These are phyloP conservation scores for Anthopleura xanthogrammica DNA, from an alignment of 92 coral and sea anemone genomes.

Conservation along the genomic window DNA sequence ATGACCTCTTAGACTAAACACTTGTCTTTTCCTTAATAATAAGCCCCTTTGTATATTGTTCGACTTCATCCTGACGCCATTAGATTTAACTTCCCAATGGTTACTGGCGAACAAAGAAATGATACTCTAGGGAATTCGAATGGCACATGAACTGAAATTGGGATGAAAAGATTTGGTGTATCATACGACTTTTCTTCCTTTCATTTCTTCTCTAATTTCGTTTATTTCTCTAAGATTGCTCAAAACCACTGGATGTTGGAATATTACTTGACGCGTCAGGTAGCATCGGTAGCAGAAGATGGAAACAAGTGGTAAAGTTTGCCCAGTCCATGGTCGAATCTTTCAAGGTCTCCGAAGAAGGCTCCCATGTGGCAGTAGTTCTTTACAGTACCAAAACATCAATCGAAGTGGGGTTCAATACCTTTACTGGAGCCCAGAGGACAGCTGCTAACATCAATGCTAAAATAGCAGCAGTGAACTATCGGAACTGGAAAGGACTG, in stretches of 20 bases:
- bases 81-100: too few relatives aligned
- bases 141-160: too few relatives aligned
- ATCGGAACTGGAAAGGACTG: slow-evolving; percentile 35
- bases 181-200: too few relatives aligned
- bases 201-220: background rate
- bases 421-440: slow-evolving; percentile 25
- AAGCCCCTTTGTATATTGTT: too few relatives aligned
- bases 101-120: too few relatives aligned
- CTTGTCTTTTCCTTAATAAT: too few relatives aligned
- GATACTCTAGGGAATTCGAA: too few relatives aligned
- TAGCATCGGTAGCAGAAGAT: slow-evolving; percentile 37
- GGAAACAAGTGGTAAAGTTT: slow-evolving; percentile 28
- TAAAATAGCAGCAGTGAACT: slow-evolving; percentile 15
- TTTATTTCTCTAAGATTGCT: slow-evolving; percentile 26
- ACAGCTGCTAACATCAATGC: slow-evolving; percentile 32
- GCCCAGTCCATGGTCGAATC: slow-evolving; percentile 25
- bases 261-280: slow-evolving; percentile 63
- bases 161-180: too few relatives aligned
- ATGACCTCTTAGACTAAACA: too few relatives aligned
- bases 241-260: slow-evolving; percentile 54
- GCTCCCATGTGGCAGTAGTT: slow-evolving; percentile 28
- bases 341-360: slow-evolving; percentile 31
- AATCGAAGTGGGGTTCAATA: slow-evolving; percentile 28
- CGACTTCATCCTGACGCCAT: too few relatives aligned
- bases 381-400: slow-evolving; percentile 32